phyloP scores from a whole-genome alignment of 2,888 invertebrate genomes.

The Microplitis manilae region DNA sequence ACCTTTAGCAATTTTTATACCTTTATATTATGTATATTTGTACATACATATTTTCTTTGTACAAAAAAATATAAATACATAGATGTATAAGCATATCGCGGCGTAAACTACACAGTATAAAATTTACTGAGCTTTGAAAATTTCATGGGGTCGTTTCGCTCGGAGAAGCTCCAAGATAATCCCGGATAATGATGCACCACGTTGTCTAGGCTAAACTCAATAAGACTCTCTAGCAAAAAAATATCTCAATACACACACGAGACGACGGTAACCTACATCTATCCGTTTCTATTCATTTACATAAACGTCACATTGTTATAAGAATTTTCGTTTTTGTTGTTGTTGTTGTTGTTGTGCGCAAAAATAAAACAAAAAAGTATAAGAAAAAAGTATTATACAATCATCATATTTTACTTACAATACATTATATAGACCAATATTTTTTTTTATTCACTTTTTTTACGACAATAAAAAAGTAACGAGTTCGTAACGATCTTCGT shows the following conservation, averaged over 20 bases:
- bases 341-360: background rate
- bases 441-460: background rate
- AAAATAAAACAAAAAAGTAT: background rate
- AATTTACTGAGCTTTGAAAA: conserved; percentile 36
- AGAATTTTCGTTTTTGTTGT: background rate
- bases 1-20: background rate
- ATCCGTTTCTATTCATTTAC: background rate
- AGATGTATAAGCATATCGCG: background rate
- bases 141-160: conserved; percentile 24
- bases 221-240: background rate
- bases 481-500: background rate
- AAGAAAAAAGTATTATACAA: background rate
- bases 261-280: conserved; percentile 12
- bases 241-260: background rate
- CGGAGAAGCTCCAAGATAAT: conserved; percentile 24
- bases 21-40: background rate
- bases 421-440: background rate
- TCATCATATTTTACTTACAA: background rate
- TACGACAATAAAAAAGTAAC: background rate
- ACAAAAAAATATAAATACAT: conserved; percentile 3
- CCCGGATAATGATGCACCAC: conserved; percentile 31
- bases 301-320: background rate
- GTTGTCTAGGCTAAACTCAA: conserved; percentile 10
- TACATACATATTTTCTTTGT: conserved; percentile 4
- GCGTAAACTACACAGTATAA: conserved; percentile 20